Evolutionary conservation across 2,888 invertebrate species (phyloP).

Genomic region (Apamea crenata): DNA sequence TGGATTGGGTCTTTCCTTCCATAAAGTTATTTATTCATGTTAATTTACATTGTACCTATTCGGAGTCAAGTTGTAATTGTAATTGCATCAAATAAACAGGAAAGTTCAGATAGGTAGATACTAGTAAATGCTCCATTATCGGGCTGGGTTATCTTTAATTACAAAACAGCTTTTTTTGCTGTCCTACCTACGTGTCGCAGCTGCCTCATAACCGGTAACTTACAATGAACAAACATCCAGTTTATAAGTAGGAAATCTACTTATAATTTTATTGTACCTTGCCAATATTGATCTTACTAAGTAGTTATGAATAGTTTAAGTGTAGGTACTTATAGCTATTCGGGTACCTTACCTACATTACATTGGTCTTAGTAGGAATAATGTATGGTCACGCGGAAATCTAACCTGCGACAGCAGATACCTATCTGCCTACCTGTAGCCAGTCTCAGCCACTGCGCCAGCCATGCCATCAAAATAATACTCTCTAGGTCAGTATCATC

Average conservation of each 20-base stretch:
- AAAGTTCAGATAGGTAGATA: not conserved
- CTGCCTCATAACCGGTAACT: constrained; percentile 10
- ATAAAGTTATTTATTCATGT: not conserved
- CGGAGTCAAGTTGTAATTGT: not conserved
- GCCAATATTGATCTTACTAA: not conserved
- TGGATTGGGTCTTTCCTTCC: not conserved
- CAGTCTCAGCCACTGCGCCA: not conserved
- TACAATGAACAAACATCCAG: not conserved
- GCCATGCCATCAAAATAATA: not conserved
- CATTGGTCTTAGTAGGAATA: not conserved
- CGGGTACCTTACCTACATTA: not conserved
- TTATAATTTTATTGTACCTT: not conserved
- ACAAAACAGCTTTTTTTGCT: constrained; percentile 8
- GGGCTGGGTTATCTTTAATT: not conserved
- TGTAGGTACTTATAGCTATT: not conserved
- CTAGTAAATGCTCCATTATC: not conserved
- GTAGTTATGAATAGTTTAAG: not conserved
- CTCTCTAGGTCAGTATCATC: not conserved
- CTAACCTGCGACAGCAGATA: not conserved
- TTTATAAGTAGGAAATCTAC: not conserved
- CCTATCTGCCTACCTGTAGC: not conserved
- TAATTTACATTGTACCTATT: not conserved
- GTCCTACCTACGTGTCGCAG: not conserved
- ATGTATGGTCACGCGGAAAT: not conserved
- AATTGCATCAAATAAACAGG: not conserved